Conservation (phyloP, 2,888 invertebrate genomes). For the Tillus elongatus region DNA sequence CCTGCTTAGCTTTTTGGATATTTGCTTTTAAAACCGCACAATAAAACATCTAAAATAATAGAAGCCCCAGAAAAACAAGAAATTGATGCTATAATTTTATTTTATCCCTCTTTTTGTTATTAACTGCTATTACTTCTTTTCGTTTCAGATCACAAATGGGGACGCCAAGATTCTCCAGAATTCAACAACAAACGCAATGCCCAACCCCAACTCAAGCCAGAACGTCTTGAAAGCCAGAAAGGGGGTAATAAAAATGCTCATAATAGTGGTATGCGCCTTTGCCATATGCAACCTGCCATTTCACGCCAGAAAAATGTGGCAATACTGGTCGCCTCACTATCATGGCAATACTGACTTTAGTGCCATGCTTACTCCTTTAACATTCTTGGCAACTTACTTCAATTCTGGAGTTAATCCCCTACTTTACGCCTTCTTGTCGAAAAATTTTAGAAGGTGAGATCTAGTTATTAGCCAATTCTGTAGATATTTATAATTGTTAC, state of each 20-base stretch:
- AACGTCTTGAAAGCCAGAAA: conserved; percentile 71
- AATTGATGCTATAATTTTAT: not conserved
- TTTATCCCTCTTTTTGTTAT: not conserved
- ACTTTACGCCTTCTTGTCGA: conserved; percentile 76
- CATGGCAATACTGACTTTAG: conserved; percentile 66
- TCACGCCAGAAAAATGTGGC: conserved; percentile 82
- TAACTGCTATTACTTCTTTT: too few species aligned
- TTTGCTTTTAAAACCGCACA: too few species aligned
- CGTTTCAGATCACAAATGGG: conserved; percentile 26
- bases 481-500: too few species aligned
- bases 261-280: conserved; percentile 80
- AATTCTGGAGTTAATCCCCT: conserved; percentile 88
- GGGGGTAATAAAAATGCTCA: conserved; percentile 81
- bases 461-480: too few species aligned
- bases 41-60: too few species aligned
- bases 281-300: conserved; percentile 84
- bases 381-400: conserved; percentile 78
- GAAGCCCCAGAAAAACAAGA: too few species aligned
- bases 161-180: conserved; percentile 26
- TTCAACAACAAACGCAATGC: conserved; percentile 38
- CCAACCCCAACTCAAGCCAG: conserved; percentile 59
- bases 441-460: conserved; percentile 48
- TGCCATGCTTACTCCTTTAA: conserved; percentile 71
- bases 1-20: too few species aligned
- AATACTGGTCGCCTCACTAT: conserved; percentile 54